Conservation (phyloP, 2,113 vertebrate species). For the Fulica atra region DNA sequence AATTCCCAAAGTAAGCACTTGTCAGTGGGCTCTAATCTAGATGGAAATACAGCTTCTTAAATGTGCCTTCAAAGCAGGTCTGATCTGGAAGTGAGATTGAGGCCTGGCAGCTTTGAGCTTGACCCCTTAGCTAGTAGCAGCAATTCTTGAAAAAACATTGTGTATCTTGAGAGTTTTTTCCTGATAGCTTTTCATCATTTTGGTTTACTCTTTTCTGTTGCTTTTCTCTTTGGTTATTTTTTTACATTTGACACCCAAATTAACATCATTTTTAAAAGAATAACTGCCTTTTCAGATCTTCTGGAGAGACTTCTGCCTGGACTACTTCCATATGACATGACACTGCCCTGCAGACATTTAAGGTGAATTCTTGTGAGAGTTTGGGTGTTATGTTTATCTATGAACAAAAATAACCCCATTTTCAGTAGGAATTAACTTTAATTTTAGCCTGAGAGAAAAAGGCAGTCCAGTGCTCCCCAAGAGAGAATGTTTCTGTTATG, state of each 20-base stretch:
- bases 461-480: background rate
- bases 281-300: background rate
- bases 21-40: background rate
- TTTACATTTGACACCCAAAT: background rate
- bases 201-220: background rate
- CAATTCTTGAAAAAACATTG: background rate
- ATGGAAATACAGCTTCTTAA: background rate
- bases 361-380: background rate
- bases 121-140: background rate
- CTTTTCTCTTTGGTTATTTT: background rate
- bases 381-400: background rate
- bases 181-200: background rate
- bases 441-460: slow-evolving; percentile 4
- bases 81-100: background rate
- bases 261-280: background rate
- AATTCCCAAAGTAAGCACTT: background rate
- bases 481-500: background rate
- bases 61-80: background rate
- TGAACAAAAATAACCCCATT: background rate
- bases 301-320: background rate
- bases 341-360: background rate
- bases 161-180: background rate
- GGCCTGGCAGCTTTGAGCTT: background rate
- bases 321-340: background rate
- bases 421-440: background rate